These are phyloP conservation scores for Cylindroiulus punctatus DNA, from an alignment of 2,888 invertebrate genomes.

Conservation along the genomic window DNA sequence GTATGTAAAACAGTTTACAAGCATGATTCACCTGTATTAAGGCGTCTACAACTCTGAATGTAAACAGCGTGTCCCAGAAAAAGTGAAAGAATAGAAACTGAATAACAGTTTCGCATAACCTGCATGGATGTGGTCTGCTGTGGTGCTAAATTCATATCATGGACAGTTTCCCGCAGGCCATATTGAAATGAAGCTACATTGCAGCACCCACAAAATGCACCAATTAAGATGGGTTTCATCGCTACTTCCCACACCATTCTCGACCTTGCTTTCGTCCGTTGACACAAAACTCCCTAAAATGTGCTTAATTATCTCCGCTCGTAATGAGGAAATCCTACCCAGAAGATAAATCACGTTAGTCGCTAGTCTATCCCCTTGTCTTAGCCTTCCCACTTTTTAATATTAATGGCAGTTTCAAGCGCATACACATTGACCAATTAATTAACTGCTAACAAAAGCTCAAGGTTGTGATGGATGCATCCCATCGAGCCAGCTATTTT, in stretches of 20 bases:
- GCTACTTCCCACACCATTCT: slow-evolving; percentile 21
- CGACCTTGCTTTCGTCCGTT: slow-evolving; percentile 40
- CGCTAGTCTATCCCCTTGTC: background rate
- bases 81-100: no score
- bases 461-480: background rate
- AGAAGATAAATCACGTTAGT: slow-evolving; percentile 17
- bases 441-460: background rate
- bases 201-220: background rate
- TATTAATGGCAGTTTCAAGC: slow-evolving; percentile 1
- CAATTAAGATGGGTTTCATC: background rate
- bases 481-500: no score
- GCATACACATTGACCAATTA: background rate
- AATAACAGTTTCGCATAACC: background rate
- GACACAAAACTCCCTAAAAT: slow-evolving; percentile 26
- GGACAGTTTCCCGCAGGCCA: background rate
- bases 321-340: slow-evolving; percentile 51
- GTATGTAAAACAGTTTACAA: no score
- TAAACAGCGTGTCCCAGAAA: no score
- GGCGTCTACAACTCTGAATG: no score
- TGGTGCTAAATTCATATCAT: background rate
- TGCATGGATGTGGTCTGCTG: background rate
- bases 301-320: slow-evolving; percentile 39
- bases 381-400: slow-evolving; percentile 10
- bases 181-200: background rate
- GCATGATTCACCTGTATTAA: no score